These are phyloP conservation scores for Prionace glauca DNA, from an alignment of 2,797 vertebrate species.

Conservation along the genomic window DNA sequence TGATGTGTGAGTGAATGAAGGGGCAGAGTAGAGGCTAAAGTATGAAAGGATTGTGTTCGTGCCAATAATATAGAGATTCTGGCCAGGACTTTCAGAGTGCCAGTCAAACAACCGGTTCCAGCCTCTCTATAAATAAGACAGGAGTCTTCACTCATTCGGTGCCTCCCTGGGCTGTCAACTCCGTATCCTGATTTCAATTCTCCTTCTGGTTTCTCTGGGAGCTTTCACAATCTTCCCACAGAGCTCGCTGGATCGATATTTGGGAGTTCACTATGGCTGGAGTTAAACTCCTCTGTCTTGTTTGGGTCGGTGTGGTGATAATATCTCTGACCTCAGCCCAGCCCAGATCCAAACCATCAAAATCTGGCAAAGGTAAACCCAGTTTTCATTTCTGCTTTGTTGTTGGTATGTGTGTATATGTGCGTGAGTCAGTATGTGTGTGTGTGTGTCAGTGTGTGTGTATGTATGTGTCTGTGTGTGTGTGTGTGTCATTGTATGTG, in stretches of 20 bases:
- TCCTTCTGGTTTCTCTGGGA: background rate
- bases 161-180: background rate
- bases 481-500: background rate
- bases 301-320: conserved; percentile 66
- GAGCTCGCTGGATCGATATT: background rate
- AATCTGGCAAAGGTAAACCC: conserved; percentile 64
- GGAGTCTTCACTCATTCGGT: background rate
- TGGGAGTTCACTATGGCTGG: conserved; percentile 68
- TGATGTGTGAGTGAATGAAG: background rate
- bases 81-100: background rate
- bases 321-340: conserved; percentile 63
- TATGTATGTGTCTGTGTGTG: background rate
- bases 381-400: conserved; percentile 42
- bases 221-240: background rate
- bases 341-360: conserved; percentile 66
- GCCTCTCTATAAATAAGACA: background rate
- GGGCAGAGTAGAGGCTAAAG: background rate
- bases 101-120: background rate
- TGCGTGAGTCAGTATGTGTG: background rate
- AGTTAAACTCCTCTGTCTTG: conserved; percentile 58
- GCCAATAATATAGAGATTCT: background rate
- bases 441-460: too few relatives aligned
- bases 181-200: background rate
- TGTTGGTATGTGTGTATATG: background rate
- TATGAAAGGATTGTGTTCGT: background rate